Conservation (phyloP, 2,888 invertebrate genomes). For the Zele albiditarsus region DNA sequence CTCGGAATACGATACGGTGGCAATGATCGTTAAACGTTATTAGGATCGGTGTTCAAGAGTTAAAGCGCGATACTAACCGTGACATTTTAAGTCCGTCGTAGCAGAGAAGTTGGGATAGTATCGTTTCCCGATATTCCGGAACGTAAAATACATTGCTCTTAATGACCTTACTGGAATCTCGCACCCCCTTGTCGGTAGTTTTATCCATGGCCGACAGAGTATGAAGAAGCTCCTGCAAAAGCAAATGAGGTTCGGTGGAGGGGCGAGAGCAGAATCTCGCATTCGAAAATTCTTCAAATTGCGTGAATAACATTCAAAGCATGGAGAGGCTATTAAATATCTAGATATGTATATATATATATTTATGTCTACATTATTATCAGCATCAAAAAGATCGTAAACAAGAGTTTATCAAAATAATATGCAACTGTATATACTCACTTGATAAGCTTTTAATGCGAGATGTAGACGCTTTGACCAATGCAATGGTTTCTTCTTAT, state of each 20-base stretch:
- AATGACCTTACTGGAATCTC: conserved; percentile 88
- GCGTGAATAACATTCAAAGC: conserved; percentile 19
- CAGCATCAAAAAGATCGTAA: not conserved
- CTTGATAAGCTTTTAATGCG: conserved; percentile 82
- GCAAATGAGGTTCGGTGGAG: conserved; percentile 5
- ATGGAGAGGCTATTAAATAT: conserved; percentile 50
- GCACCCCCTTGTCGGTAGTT: conserved; percentile 80
- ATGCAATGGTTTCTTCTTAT: conserved; percentile 86
- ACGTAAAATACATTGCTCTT: conserved; percentile 95
- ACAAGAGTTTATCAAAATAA: not conserved
- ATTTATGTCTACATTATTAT: not conserved
- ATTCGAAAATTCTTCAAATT: conserved; percentile 17
- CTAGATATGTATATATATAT: not conserved
- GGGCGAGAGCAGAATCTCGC: not conserved
- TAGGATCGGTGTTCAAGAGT: conserved; percentile 31
- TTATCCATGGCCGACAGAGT: conserved; percentile 89
- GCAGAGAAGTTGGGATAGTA: conserved; percentile 84
- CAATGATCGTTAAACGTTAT: conserved; percentile 44
- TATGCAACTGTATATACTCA: conserved; percentile 49
- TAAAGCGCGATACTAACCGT: conserved; percentile 75
- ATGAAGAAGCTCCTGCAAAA: conserved; percentile 84
- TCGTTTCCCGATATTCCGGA: conserved; percentile 93
- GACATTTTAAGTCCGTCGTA: conserved; percentile 92
- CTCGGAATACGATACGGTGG: conserved; percentile 35
- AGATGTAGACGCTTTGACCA: conserved; percentile 93